Base-by-base conservation (phyloP, 2,113 vertebrate species). In the Embiotoca jacksoni region DNA sequence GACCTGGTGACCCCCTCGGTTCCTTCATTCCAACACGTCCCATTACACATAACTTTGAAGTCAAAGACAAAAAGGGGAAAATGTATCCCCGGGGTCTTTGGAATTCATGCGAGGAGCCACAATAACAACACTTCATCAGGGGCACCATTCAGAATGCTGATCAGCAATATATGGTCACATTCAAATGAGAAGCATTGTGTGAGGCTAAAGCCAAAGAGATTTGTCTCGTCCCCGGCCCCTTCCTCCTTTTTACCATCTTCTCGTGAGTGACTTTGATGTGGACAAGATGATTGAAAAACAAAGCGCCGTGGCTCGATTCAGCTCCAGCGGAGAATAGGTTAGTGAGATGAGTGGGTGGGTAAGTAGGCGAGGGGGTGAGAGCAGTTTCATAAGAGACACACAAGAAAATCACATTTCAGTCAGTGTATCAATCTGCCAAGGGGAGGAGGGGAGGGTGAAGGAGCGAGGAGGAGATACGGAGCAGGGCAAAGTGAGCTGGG, bases 121-220 rank as follows among this genome's bases (percentile, higher is more conserved):
- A 91, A 92, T 91, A 91, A 92, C 86, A 91, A 90, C 91, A 91
- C 94, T 94, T 93, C 87, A 93, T 93, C 92, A 92, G 86, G 77
- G 84, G 80, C 77, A 85, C 91, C 92, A 88, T 92, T 92, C 89
- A 93, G 86, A 72, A 75, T 56, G 83, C 78, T 83, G 82, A 93
- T 93, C 91, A 90, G 81, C 91, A 87, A 92, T 92, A 92, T 93
- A 88, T 90, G 85, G 80, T 85, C 71, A 67, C 82, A 91, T 91
- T 92, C 86, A 92, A 92, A 92, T 91, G 84, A 92, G 85, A 86
- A 84, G 83, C 90, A 89, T 92, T 92, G 91, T 92, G 88, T 78
- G 80, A 7, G 60, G 75, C n/a, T 87, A 90, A 91, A 91, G 88
- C 75, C 78, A 89, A 80, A 89, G 87, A 91, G 88, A 93, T 92